phyloP scores from a whole-genome alignment of 1,140 invertebrate species.

The Notospermus geniculatus region DNA sequence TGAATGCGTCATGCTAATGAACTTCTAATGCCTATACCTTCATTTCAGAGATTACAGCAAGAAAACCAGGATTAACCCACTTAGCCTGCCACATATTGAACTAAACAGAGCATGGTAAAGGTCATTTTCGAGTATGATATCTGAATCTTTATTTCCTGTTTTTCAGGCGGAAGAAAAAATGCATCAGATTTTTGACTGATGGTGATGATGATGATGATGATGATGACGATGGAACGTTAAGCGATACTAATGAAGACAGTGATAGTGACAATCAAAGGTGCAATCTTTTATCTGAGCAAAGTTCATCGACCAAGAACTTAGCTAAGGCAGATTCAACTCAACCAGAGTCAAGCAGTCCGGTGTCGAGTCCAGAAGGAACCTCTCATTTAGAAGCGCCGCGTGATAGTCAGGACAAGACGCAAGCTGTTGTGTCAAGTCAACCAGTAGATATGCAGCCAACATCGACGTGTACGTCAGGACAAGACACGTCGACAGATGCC shows the following conservation, averaged over 20 bases:
- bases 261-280: background rate
- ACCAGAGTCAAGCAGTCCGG: conserved; percentile 6
- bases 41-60: too few relatives aligned
- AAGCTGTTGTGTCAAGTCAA: conserved; percentile 4
- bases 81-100: background rate
- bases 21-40: too few relatives aligned
- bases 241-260: conserved; percentile 29
- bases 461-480: background rate
- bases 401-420: background rate
- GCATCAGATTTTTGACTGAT: conserved; percentile 87
- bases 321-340: conserved; percentile 5
- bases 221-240: conserved; percentile 57
- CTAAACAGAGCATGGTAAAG: background rate
- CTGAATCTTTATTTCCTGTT: conserved; percentile 25
- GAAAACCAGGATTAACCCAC: background rate
- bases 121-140: conserved; percentile 3
- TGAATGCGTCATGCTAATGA: too few relatives aligned
- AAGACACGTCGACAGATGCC: too few relatives aligned
- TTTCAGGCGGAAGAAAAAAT: conserved; percentile 97
- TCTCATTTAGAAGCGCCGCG: background rate
- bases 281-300: too few relatives aligned
- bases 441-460: conserved; percentile 7
- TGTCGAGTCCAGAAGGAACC: background rate
- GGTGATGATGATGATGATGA: conserved; percentile 78
- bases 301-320: background rate